Base-by-base conservation (phyloP, 2,888 invertebrate genomes). In the Tachina fera region DNA sequence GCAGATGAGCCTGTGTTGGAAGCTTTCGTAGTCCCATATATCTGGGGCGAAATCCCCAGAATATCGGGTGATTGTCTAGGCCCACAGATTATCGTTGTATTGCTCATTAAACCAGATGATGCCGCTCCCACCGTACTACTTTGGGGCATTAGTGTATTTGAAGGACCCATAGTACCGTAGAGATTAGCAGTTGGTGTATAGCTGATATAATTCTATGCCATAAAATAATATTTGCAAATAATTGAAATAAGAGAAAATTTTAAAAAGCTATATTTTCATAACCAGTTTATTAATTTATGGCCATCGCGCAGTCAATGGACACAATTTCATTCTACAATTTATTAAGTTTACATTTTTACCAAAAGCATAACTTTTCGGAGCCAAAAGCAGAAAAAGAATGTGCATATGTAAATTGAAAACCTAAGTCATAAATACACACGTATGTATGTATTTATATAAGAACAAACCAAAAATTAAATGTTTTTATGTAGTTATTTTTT, bases 21-120 rank as follows among this genome's bases (percentile, higher is more conserved):
- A 49, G 16, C 41, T n/a, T 72, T 75, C n/a, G 83, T 79, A n/a
- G 86, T 68, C 19, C 89, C 89, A 88, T 90, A 92, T 14, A 90
- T 87, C 68, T 89, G 91, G 10, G 91, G 87, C 19, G 92, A 88
- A 47, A 92, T 90, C 63, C 92, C 92, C 67, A 92, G 90, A 78
- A 92, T 90, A 87, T 92, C 92, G 43, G 92, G 92, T 68, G 93
- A 92, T 88, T 92, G 92, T 61, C 91, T 88, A 6, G 88, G 82
- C 19, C 90, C 91, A 78, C 90, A 88, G 49, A 91, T 22, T 9
- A 83, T 79, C 60, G 86, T 83, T 10, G 90, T 87, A 71, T 89
- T 91, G 43, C 88, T 70, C 6, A 90, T 88, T 13, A 90, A 43
- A 1, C 88, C 87, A 14, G 88, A 56, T 0, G 86, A 13, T 6